Base-by-base conservation (phyloP, 2,888 invertebrate species). In the Crocallis elinguaria region DNA sequence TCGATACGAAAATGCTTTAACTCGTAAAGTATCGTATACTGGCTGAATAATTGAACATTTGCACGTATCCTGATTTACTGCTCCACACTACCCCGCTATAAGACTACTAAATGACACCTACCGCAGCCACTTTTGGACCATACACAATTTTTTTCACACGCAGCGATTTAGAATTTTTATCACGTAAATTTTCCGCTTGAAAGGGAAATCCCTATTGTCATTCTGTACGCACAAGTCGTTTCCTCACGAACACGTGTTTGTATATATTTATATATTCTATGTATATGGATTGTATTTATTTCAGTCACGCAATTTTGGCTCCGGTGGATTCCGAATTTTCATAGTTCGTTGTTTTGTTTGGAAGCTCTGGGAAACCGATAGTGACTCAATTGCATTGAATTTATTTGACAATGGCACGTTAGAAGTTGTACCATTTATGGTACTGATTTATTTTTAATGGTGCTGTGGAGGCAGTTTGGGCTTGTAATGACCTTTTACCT, bases 171-270 rank as follows among this genome's bases (percentile, higher is more conserved):
- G 84, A 84, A 88, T 91, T 86, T 89, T 82, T 86, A 88, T 88
- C 91, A 91, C 91, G 90, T 90, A 88, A 89, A 89, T 90, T 89
- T 91, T 86, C 86, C 84, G 85, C 84, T 85, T 77, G 88, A 88
- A 88, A 91, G 89, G 89, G 90, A 90, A 90, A 89, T 86, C 83
- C 77, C 77, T 77, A 90, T 90, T 90, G 90, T 88, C 81, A 90
- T 91, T 89, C 90, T 65, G 71, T 66, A 75, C 82, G 80, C 78
- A 81, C 75, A 73, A 69, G 71, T 70, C 79, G 84, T 86, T 87
- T 89, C 88, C 88, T 86, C 75, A 84, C 83, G 75, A 87, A 91
- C 90, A 89, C 89, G 88, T 88, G 88, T 88, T 84, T 72, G 72
- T 74, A 77, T 82, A 82, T 82, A 82, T 80, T 75, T 79, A 75